Evolutionary conservation across 1,140 invertebrate species (phyloP), one percentile per base, ranked within the genome.

Genomic region (Phocides pigmalion): DNA sequence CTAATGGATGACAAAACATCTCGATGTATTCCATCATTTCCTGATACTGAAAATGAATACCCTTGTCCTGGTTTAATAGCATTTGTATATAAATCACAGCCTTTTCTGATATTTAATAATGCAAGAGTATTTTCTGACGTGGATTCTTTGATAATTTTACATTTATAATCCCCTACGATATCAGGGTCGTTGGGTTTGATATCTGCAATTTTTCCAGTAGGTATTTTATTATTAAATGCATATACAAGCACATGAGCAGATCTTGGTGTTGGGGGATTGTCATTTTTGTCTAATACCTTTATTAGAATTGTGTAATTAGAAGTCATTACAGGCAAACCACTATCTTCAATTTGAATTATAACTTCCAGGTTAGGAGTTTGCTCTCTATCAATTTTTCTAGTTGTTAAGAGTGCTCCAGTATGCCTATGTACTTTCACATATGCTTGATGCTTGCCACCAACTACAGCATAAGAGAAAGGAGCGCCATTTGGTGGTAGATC

Each of bases 101-200:
- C 95, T 42, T 92, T 92, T 14, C 94, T 94, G 46, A 99, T 96
- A 54, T 83, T 93, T 42, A 98, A 94, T 28, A 96, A 89, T 17
- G 93, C 73, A 25, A 91, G 66, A 6, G 84, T 87, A 65, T 71
- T 93, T 53, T 93, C 91, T 14, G 90, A 81, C n/a, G 84, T 88
- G 4, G 93, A 93, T 64, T 92, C 87, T 78, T 94, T 93, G 32
- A 96, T 81, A 56, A 98, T 94, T 79, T 94, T 95, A 84, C 98
- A 99, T 67, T 93, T 95, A 84, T 98, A 99, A 66, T 97, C 95
- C 0, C 98, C 98, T 39, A 94, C 94, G 9, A 95, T 94, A 84
- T 99, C 98, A 3, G 95, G 93, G 92, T 99, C 98, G 76, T 97
- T 96, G 3, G 98, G 98, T 87, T 95, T 95, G 0, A 99, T 96